Conservation (phyloP, 23 tunicate species). For the Pegea sp. region DNA sequence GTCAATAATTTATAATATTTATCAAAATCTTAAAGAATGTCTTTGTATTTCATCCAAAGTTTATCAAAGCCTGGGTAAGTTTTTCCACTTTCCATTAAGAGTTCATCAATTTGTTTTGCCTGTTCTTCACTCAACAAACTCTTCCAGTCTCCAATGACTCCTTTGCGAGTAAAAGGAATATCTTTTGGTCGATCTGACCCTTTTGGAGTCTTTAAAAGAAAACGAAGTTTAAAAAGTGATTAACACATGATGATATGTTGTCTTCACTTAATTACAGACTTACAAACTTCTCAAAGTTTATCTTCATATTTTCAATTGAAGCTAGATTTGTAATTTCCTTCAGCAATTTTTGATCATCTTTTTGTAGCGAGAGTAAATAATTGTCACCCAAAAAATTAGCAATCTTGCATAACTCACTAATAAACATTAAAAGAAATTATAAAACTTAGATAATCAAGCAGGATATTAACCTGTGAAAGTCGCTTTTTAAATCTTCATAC, state of each 20-base stretch:
- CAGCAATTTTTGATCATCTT: conserved; percentile 12
- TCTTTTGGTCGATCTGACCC: conserved; percentile 6
- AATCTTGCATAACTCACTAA: conserved; percentile 24
- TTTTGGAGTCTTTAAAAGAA: background rate
- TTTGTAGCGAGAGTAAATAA: conserved; percentile 1
- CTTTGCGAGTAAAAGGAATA: conserved; percentile 35
- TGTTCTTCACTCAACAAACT: conserved; percentile 24
- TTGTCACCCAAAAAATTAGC: conserved; percentile 20
- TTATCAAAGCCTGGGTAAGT: conserved; percentile 30
- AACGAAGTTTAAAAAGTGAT: background rate
- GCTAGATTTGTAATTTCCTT: conserved; percentile 7
- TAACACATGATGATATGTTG: background rate
- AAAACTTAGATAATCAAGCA: background rate
- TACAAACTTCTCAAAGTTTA: conserved; percentile 1
- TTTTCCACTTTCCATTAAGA: conserved; percentile 8
- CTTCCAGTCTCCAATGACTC: conserved; percentile 56
- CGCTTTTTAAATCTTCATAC: conserved; percentile 40
- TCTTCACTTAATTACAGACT: conserved; percentile 1
- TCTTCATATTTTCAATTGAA: conserved; percentile 12
- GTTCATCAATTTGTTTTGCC: conserved; percentile 21
- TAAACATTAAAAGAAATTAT: background rate
- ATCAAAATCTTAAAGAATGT: no score
- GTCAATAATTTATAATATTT: conserved; percentile 5
- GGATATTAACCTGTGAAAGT: conserved; percentile 5
- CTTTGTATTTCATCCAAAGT: conserved; percentile 36